Base-by-base conservation (phyloP, 1,140 invertebrate species). In the Chrysopa pallens region DNA sequence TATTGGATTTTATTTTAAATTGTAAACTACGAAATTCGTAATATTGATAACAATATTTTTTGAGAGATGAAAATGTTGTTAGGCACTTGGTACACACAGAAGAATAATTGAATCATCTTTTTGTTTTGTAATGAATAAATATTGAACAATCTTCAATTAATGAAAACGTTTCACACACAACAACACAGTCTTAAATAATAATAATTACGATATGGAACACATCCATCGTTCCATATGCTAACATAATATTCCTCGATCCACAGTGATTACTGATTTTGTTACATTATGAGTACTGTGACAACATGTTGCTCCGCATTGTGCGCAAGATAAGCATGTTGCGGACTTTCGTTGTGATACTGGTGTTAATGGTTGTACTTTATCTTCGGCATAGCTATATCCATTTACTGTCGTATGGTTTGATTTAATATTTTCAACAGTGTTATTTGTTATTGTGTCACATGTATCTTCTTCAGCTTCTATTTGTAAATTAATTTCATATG, bases 201-300 rank as follows among this genome's bases (percentile, higher is more conserved):
- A 23, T 23, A 23, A 23, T 33, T 33, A 33, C 8, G 31, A 33
- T 4, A 33, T 33, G n/a, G 31, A 11, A 33, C 31, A 33, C 31
- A 33, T 33, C 31, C 31, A 33, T 4, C n/a, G 31, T 11, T 33
- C 8, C n/a, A 33, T 9, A 9, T 41, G 50, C 57, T 61, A 61
- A 52, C 59, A 61, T 39, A 61, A 43, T 43, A 61, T 60, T 43
- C 57, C 58, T 38, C 59, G 52, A 50, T 61, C 59, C 14, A 61
- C 51, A n/a, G 58, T 58, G 40, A 61, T 60, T 28, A 54, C 49
- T 13, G 58, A 49, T 48, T 60, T 61, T 39, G 58, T 42, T 12
- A 58, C 57, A 14, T 33, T 29, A 23, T 56, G 55, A 13, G 55
- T 50, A 38, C 8, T 12, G 42, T 60, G 59, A 17, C 60, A 49